These are phyloP conservation scores for Ophioninae sp. DNA, from an alignment of 2,888 invertebrate species.

Conservation along the genomic window DNA sequence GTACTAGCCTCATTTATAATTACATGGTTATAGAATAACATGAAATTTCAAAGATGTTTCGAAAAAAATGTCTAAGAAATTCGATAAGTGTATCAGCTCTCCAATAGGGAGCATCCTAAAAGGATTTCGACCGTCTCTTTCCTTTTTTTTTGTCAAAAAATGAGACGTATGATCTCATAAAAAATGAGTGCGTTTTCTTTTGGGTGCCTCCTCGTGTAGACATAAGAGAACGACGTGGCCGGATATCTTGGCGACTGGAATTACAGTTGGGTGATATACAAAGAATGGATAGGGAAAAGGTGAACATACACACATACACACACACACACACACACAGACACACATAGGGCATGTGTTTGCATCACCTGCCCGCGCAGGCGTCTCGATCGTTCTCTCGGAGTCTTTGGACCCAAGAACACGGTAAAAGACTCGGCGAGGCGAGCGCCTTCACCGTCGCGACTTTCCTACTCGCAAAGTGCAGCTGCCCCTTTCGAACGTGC, in stretches of 20 bases:
- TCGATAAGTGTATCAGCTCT: too few species aligned
- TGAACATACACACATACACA: conserved; percentile 46
- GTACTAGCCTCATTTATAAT: too few species aligned
- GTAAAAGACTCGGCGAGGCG: neutral
- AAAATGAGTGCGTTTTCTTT: too few species aligned
- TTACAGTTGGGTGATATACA: conserved; percentile 2
- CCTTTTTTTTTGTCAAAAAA: too few species aligned
- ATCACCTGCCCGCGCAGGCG: conserved; percentile 67
- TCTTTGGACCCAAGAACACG: neutral
- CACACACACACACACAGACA: conserved; percentile 5
- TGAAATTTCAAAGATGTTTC: too few species aligned
- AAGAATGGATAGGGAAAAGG: conserved; percentile 22
- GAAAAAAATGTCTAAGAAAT: too few species aligned
- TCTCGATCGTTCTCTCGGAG: conserved; percentile 48
- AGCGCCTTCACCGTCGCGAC: neutral
- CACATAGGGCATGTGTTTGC: conserved; percentile 67
- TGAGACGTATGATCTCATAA: too few species aligned
- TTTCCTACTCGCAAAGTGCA: conserved; percentile 29
- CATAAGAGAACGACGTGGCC: neutral
- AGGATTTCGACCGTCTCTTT: too few species aligned
- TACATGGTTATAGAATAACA: too few species aligned
- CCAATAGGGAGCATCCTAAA: too few species aligned
- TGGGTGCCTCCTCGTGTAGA: too few species aligned
- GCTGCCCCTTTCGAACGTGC: conserved; percentile 51
- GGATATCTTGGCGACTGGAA: neutral